Evolutionary conservation across 2,113 vertebrate genomes (phyloP), one percentile per base, ranked within the genome.

Genomic region (Galbula dea): DNA sequence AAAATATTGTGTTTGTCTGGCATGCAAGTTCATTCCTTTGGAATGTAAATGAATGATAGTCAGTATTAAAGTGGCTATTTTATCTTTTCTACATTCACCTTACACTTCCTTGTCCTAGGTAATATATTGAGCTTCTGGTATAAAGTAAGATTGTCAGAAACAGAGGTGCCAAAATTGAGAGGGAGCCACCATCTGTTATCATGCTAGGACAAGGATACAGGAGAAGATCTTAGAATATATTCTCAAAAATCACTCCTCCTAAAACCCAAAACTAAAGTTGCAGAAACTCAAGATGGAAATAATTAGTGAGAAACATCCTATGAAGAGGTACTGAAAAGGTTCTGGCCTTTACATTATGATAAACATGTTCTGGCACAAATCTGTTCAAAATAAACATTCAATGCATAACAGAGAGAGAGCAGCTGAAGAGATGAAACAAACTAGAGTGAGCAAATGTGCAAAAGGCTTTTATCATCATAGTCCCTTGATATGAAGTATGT

Each of bases 401-500:
- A 91, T 93, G 30, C 12, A 22, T 95, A 96, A 92, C 83, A 90
- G 49, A 89, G 92, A 92, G 65, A 93, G 68, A 96, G 76, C 37
- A 87, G 67, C 81, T 81, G 37, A 66, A 92, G 34, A 83, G 93
- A 95, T 83, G 82, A 93, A 96, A 94, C 77, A 94, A 95, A 95
- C 72, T 95, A 29, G 32, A 81, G 48, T 54, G 11, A 58, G n/a
- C 36, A 73, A 86, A 88, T 73, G 81, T 79, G 83, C 66, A 88
- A 80, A 92, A 81, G 73, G 46, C 2, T 94, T 94, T 78, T 91
- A 72, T 83, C 32, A 48, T 81, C 12, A 8, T 36, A 88, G 84
- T 95, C 89, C 85, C 55, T 66, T 69, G 52, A 72, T 81, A 91
- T 27, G 91, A 86, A 52, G 21, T 27, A 54, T 78, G 37, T 57